These are phyloP conservation scores for Aphelenchoides besseyi DNA, from an alignment of 1,140 invertebrate species.

Conservation along the genomic window DNA sequence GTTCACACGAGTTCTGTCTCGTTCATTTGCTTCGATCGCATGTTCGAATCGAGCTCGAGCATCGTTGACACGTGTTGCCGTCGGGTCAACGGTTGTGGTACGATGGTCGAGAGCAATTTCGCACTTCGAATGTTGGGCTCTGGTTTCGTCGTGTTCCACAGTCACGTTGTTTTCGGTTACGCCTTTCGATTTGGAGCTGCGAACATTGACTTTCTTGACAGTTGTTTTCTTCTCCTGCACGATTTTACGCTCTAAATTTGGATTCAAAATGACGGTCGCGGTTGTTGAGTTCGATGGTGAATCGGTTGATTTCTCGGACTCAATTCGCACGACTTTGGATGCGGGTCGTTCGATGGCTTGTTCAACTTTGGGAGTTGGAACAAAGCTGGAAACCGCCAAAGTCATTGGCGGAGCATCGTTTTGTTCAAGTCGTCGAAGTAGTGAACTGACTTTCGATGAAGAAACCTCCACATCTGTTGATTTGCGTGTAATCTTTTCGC, in stretches of 20 bases:
- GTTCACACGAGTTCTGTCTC: neutral
- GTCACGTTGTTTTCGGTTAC: neutral
- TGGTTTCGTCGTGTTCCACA: neutral
- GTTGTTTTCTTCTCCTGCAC: constrained; percentile 33
- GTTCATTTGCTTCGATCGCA: neutral
- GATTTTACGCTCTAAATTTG: constrained; percentile 27
- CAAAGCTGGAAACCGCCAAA: constrained; percentile 29
- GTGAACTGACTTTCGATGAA: constrained; percentile 17
- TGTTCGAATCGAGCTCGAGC: neutral
- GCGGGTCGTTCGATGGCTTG: neutral
- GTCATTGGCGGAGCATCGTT: constrained; percentile 32
- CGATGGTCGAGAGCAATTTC: neutral
- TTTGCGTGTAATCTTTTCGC: neutral
- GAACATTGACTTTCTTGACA: constrained; percentile 23
- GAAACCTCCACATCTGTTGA: neutral
- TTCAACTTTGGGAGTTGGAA: constrained; percentile 24
- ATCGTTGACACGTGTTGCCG: neutral
- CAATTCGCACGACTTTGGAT: constrained; percentile 15
- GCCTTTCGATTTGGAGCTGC: constrained; percentile 17
- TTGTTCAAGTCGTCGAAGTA: constrained; percentile 31
- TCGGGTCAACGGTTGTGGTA: neutral
- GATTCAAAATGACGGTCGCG: neutral
- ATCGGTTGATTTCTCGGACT: constrained; percentile 13
- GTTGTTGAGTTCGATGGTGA: neutral
- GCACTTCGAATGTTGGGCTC: neutral